A percentile compares a stretch with the other conserved stretches of the same genome.
These are phyloP conservation scores for Epinotia brunnichana DNA, from an alignment of 2,888 invertebrate species.

Conservation along the genomic window DNA sequence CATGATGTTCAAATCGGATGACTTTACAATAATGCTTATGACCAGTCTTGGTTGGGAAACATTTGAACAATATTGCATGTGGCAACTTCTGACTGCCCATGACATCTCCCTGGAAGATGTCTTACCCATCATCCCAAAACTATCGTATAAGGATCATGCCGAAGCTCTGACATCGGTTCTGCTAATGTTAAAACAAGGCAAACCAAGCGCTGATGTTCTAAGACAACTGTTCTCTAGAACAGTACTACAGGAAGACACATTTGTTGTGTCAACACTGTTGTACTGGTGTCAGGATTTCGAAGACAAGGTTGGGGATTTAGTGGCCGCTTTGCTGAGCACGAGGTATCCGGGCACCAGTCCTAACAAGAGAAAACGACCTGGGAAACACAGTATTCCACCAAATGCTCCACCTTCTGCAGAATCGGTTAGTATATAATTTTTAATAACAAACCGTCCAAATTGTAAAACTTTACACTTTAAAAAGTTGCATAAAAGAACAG, in stretches of 20 bases:
- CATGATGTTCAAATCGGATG: conserved; percentile 91
- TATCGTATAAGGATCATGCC: conserved; percentile 92
- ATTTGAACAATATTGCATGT: conserved; percentile 97
- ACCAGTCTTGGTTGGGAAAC: conserved; percentile 97
- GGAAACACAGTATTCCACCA: conserved; percentile 87
- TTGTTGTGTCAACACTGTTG: conserved; percentile 95
- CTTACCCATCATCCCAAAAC: conserved; percentile 88
- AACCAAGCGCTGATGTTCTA: conserved; percentile 93
- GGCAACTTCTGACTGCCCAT: conserved; percentile 97
- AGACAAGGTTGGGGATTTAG: conserved; percentile 92
- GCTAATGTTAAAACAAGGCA: conserved; percentile 95
- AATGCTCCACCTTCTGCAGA: conserved; percentile 91
- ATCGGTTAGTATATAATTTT: conserved; percentile 79
- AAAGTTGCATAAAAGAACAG: too few species aligned
- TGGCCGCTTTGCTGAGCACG: conserved; percentile 90
- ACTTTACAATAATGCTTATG: conserved; percentile 88
- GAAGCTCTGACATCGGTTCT: conserved; percentile 96
- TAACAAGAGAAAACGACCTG: conserved; percentile 94
- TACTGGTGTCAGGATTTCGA: conserved; percentile 97
- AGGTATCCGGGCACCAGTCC: conserved; percentile 94
- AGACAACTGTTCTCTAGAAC: conserved; percentile 91
- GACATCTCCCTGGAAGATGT: conserved; percentile 96
- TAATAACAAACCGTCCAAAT: too few species aligned
- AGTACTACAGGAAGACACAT: conserved; percentile 90
- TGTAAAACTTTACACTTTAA: too few species aligned